Percentiles rank a stretch among this genome's conserved stretches.
Conservation (phyloP, 2,888 invertebrate genomes). For the Epinotia ramella region DNA sequence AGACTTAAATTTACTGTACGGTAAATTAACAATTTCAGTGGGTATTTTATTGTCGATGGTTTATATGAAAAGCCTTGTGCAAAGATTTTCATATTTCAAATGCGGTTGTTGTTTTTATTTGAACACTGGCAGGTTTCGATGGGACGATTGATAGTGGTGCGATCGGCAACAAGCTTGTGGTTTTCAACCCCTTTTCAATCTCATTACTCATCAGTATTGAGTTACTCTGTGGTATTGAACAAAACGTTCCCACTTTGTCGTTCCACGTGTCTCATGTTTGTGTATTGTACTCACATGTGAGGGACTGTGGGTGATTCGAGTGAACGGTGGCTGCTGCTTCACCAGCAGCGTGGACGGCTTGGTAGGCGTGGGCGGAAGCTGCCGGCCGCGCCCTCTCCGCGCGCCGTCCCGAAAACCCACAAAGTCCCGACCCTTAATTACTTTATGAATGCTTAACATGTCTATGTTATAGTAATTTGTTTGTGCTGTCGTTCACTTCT, state of each 20-base stretch:
- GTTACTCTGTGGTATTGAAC: neutral
- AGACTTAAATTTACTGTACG: no score
- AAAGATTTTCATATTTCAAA: neutral
- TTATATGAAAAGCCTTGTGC: no score
- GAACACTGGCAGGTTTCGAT: neutral
- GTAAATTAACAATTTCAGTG: no score
- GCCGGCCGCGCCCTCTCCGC: slow-evolving; percentile 89
- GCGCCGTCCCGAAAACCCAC: slow-evolving; percentile 77
- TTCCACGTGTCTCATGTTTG: neutral
- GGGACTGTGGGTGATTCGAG: slow-evolving; percentile 97
- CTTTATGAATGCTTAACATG: slow-evolving; percentile 17
- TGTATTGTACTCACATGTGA: slow-evolving; percentile 90
- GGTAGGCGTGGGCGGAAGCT: slow-evolving; percentile 95
- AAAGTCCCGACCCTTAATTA: neutral
- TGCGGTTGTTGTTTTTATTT: neutral
- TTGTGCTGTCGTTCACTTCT: slow-evolving; percentile 47
- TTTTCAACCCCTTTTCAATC: neutral
- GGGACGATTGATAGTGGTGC: neutral
- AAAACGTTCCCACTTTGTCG: neutral
- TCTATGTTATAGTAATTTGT: slow-evolving; percentile 21
- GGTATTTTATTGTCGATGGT: no score
- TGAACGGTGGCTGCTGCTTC: slow-evolving; percentile 94
- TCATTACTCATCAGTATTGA: neutral
- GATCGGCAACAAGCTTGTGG: neutral
- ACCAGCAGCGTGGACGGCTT: slow-evolving; percentile 97